Conservation (phyloP, 2,888 invertebrate genomes). For the Chesias legatella region DNA sequence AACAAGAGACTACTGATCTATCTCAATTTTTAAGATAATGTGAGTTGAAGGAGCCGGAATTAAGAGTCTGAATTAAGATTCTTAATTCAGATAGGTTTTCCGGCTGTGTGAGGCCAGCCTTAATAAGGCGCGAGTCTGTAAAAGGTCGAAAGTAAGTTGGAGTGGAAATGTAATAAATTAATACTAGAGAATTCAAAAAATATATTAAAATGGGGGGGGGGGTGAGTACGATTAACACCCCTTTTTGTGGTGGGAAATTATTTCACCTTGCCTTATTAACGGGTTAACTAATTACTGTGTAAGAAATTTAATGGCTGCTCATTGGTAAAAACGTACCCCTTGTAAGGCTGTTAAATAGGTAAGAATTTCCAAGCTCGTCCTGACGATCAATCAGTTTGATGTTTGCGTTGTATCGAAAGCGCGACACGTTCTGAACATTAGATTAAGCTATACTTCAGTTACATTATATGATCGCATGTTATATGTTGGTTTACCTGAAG, state of each 20-base stretch:
- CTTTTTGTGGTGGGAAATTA: constrained; percentile 11
- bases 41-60: too few relatives aligned
- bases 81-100: too few relatives aligned
- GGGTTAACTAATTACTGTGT: too few relatives aligned
- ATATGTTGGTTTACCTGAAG: too few relatives aligned
- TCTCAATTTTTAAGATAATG: too few relatives aligned
- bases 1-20: too few relatives aligned
- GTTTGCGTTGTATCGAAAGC: constrained; percentile 5
- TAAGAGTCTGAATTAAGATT: too few relatives aligned
- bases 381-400: constrained; percentile 26
- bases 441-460: not conserved
- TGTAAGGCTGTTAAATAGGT: constrained; percentile 11
- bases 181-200: constrained; percentile 1
- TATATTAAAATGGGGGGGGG: not conserved
- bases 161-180: constrained; percentile 1
- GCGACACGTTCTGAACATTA: not conserved
- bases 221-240: not conserved
- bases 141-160: not conserved
- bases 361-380: constrained; percentile 25
- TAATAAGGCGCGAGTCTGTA: too few relatives aligned
- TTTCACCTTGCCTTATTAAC: constrained; percentile 15
- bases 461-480: not conserved
- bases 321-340: too few relatives aligned
- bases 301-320: too few relatives aligned
- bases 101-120: too few relatives aligned